Conservation (phyloP, 2,888 invertebrate genomes). For the Shargacucullia verbasci region DNA sequence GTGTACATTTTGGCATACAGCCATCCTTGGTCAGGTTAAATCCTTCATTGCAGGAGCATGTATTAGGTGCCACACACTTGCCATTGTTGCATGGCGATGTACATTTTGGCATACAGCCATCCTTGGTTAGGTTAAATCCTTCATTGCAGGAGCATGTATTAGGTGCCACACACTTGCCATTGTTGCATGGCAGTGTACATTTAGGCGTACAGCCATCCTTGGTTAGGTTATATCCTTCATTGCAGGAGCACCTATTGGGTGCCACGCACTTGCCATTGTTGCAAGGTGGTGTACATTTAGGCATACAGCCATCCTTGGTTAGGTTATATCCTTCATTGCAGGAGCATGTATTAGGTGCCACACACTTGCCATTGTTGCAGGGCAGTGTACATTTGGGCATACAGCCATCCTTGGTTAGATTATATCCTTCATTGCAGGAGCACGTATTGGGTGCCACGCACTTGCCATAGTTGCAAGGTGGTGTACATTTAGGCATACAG, state of each 20-base stretch:
- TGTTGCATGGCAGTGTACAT: slow-evolving; percentile 63
- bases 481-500: not conserved
- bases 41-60: slow-evolving; percentile 53
- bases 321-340: slow-evolving; percentile 59
- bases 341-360: slow-evolving; percentile 61
- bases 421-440: slow-evolving; percentile 31
- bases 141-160: slow-evolving; percentile 60
- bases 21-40: slow-evolving; percentile 33
- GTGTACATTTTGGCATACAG: slow-evolving; percentile 59
- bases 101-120: slow-evolving; percentile 36
- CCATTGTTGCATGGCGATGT: slow-evolving; percentile 55
- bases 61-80: slow-evolving; percentile 73
- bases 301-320: slow-evolving; percentile 40
- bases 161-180: too few relatives aligned
- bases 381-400: slow-evolving; percentile 62
- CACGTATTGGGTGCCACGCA: slow-evolving; percentile 50
- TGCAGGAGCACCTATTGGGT: slow-evolving; percentile 68
- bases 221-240: not conserved
- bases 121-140: slow-evolving; percentile 54
- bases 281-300: slow-evolving; percentile 39
- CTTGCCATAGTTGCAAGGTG: slow-evolving; percentile 41
- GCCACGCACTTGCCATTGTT: slow-evolving; percentile 68
- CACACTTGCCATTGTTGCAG: too few relatives aligned
- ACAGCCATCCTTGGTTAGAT: not conserved
- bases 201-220: slow-evolving; percentile 42